phyloP scores from a whole-genome alignment of 2,113 vertebrate species.

The Amblyornis subalaris region DNA sequence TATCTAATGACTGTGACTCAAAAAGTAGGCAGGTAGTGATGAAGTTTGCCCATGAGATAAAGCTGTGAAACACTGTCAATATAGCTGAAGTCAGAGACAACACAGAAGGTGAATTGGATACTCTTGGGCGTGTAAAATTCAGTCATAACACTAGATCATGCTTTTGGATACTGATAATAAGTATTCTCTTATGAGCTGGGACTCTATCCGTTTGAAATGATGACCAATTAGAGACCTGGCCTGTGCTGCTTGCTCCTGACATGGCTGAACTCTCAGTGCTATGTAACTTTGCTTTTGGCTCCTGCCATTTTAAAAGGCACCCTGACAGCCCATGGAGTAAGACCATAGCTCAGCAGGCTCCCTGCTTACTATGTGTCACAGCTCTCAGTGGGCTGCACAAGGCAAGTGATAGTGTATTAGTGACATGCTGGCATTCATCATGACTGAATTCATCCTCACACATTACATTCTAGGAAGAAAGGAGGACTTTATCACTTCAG shows the following conservation, averaged over 20 bases:
- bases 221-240: background rate
- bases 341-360: background rate
- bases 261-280: background rate
- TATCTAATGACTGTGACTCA: background rate
- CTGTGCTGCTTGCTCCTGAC: background rate
- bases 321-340: background rate
- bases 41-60: background rate
- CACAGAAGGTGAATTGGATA: background rate
- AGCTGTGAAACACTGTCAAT: background rate
- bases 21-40: background rate
- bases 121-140: background rate
- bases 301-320: background rate
- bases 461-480: background rate
- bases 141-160: background rate
- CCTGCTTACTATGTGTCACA: background rate
- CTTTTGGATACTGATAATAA: background rate
- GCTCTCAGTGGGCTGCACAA: background rate
- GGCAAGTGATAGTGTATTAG: background rate
- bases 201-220: background rate
- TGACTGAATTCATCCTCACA: background rate
- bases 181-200: background rate
- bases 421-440: background rate
- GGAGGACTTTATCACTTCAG: background rate
- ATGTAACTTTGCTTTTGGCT: background rate
- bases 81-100: background rate